phyloP scores from a whole-genome alignment of 2,888 invertebrate species.

The Malthinus seriepunctatus region DNA sequence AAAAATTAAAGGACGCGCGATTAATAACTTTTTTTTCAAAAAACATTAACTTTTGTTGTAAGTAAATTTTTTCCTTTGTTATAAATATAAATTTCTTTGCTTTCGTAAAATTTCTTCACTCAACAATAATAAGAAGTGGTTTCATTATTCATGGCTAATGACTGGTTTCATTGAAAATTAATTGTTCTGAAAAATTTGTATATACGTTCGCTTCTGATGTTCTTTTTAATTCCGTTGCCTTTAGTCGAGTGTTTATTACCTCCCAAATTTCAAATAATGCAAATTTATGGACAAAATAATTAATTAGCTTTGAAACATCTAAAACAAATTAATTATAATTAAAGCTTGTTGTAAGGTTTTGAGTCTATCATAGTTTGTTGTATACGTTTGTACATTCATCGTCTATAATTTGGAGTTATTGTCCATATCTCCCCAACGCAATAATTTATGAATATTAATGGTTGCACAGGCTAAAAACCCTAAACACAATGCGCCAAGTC shows the following conservation, averaged over 20 bases:
- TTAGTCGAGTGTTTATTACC: constrained; percentile 14
- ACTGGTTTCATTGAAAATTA: constrained; percentile 20
- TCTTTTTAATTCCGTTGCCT: neutral
- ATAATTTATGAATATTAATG: constrained; percentile 50
- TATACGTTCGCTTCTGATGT: constrained; percentile 8
- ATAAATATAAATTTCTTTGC: neutral
- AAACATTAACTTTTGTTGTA: too few species aligned
- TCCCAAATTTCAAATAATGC: constrained; percentile 16
- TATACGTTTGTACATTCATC: constrained; percentile 37
- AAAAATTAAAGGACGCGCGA: too few species aligned
- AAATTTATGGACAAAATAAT: constrained; percentile 23
- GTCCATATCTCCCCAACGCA: constrained; percentile 47
- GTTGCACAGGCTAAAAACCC: constrained; percentile 33
- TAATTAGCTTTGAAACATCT: constrained; percentile 23
- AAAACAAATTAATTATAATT: constrained; percentile 41
- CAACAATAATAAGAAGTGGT: constrained; percentile 5
- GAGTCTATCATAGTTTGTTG: constrained; percentile 31
- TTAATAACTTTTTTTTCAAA: neutral
- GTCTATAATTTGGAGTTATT: constrained; percentile 51
- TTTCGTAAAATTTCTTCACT: constrained; percentile 9
- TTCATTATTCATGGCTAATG: constrained; percentile 14
- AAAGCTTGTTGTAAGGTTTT: constrained; percentile 36
- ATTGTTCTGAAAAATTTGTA: constrained; percentile 18
- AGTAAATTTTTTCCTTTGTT: too few species aligned
- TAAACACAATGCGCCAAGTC: constrained; percentile 28